Evolutionary conservation across 2,113 vertebrate genomes (phyloP), one percentile per base, ranked within the genome.

Genomic region (Lophochroa leadbeateri): DNA sequence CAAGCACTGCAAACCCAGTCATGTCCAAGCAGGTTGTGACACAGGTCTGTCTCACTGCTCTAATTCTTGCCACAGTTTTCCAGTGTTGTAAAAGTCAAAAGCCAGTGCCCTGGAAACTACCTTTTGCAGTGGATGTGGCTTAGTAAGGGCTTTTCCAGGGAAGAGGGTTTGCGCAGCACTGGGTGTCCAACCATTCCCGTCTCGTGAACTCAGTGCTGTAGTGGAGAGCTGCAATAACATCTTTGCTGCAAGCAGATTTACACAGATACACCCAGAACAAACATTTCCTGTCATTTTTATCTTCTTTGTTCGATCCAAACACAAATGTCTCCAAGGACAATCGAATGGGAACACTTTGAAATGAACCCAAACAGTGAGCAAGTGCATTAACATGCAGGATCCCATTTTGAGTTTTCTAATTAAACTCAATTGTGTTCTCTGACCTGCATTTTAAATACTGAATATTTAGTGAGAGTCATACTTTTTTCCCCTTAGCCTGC

Each of bases 211-310:
- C 82, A 43, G 44, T 33, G 84, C 46, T 65, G 27, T 74, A 57
- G 68, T 23, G 27, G 44, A 80, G 19, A 60, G 29, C 91, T 92
- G 67, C 94, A 96, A 55, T 94, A 94, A 96, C 79, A 84, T 89
- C 82, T 90, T 86, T 94, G 64, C 83, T 92, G 91, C 50, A 52
- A 88, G 82, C 90, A 94, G 91, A 91, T 89, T 97, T 94, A 94
- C 88, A 91, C 86, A 89, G 96, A 97, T 96, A 96, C 95, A 95
- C 96, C 92, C 96, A 88, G 90, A 97, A 77, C 90, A 97, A 96
- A 97, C 91, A 97, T 97, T 97, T 97, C 97, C 97, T 96, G 91
- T 94, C 92, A 72, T 96, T 96, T 97, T 95, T 97, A 82, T 94
- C 89, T 88, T n/a, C 86, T 97, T 94, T 94, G 96, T 97, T 87